Percentiles rank a stretch among this genome's conserved stretches.
Conservation (phyloP, 1,140 invertebrate genomes). For the Brachionus plicatilis region DNA sequence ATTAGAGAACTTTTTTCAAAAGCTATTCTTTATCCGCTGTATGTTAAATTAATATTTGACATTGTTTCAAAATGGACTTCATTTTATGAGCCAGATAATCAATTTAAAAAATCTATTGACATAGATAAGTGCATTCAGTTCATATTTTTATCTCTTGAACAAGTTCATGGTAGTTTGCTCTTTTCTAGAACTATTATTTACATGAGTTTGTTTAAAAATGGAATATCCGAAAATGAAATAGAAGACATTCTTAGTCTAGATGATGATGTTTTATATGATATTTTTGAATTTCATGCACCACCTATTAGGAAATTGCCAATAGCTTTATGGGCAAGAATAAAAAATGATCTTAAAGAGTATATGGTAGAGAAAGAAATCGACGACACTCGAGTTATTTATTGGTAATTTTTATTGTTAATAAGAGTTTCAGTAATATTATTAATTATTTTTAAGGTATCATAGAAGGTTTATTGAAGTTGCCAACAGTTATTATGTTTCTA, state of each 20-base stretch:
- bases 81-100: background rate
- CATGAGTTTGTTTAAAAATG: constrained; percentile 46
- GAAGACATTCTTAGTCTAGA: constrained; percentile 50
- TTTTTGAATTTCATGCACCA: constrained; percentile 43
- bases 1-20: constrained; percentile 69
- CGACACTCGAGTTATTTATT: constrained; percentile 45
- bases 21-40: constrained; percentile 57
- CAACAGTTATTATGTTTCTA: background rate
- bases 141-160: constrained; percentile 44
- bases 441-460: constrained; percentile 37
- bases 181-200: constrained; percentile 70
- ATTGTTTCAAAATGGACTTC: constrained; percentile 26
- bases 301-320: constrained; percentile 45
- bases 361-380: constrained; percentile 62
- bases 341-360: constrained; percentile 64
- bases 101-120: background rate
- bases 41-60: constrained; percentile 38
- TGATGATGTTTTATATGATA: constrained; percentile 49
- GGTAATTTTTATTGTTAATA: constrained; percentile 20
- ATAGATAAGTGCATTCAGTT: background rate
- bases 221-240: constrained; percentile 49
- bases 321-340: constrained; percentile 65
- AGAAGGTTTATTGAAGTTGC: constrained; percentile 40
- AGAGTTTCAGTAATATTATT: too few relatives aligned
- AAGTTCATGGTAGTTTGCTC: constrained; percentile 45